Evolutionary conservation across 2,113 vertebrate genomes (phyloP).

Genomic region (Lagopus muta): DNA sequence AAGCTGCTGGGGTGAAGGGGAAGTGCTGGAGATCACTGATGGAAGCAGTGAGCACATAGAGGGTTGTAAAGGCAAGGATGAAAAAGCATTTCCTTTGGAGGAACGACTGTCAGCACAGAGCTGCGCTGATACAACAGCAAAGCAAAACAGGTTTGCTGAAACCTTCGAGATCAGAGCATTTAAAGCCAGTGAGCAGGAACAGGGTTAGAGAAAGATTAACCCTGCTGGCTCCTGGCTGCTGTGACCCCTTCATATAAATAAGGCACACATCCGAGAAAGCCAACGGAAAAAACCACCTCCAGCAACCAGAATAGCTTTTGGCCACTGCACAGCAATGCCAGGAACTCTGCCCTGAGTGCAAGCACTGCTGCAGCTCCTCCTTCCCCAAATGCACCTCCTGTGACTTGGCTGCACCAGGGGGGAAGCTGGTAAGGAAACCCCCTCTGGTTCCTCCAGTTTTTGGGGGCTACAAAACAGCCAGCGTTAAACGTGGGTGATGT

Average conservation of each 20-base stretch:
- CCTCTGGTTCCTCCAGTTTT: background rate
- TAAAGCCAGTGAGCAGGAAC: background rate
- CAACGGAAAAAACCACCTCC: background rate
- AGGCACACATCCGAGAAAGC: background rate
- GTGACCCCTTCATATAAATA: background rate
- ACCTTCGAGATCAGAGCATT: background rate
- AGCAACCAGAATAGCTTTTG: background rate
- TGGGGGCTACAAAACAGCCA: background rate
- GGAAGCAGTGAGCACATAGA: background rate
- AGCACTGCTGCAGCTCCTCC: background rate
- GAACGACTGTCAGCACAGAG: background rate
- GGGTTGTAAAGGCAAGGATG: accelerated
- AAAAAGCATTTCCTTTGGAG: background rate
- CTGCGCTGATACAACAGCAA: accelerated
- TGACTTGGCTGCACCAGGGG: accelerated
- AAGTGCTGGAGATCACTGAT: background rate
- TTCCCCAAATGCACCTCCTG: background rate
- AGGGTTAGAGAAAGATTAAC: constrained; percentile 7
- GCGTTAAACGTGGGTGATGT: background rate
- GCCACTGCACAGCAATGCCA: background rate
- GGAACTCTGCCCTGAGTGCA: background rate
- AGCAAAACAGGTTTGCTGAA: background rate
- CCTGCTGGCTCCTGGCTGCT: background rate
- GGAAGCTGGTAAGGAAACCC: too few relatives aligned
- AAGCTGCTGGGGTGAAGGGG: background rate